Conservation (phyloP, 1,140 invertebrate genomes). For the Chironomus striatipennis region DNA sequence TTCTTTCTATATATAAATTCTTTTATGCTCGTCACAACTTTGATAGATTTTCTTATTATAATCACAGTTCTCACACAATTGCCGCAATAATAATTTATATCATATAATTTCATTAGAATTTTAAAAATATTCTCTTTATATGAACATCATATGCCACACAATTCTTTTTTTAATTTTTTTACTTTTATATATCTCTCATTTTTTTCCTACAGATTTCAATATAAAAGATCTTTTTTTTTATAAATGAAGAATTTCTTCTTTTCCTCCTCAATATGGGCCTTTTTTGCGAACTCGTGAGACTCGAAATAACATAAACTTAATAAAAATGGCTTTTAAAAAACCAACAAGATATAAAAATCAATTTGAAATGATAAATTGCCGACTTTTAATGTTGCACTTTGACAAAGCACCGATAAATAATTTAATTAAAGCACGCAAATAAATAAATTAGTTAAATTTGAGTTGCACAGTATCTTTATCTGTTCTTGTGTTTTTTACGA, state of each 20-base stretch:
- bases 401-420: slow-evolving; percentile 20
- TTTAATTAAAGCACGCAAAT: slow-evolving; percentile 23
- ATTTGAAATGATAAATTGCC: background rate
- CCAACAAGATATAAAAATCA: background rate
- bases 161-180: background rate
- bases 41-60: background rate
- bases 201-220: background rate
- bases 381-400: background rate
- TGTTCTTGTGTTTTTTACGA: slow-evolving; percentile 18
- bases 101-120: too few relatives aligned
- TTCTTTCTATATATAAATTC: background rate
- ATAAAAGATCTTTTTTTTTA: background rate
- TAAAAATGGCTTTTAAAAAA: slow-evolving; percentile 22
- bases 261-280: background rate
- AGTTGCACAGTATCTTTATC: slow-evolving; percentile 21
- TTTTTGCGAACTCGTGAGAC: slow-evolving; percentile 14
- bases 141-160: too few relatives aligned
- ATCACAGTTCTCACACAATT: too few relatives aligned
- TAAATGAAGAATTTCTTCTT: background rate
- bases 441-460: slow-evolving; percentile 16
- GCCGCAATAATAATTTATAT: too few relatives aligned
- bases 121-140: too few relatives aligned
- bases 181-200: background rate
- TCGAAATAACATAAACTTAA: slow-evolving; percentile 21
- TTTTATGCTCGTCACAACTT: background rate